Evolutionary conservation across 2,888 invertebrate genomes (phyloP).

Genomic region (Papilio gigon): DNA sequence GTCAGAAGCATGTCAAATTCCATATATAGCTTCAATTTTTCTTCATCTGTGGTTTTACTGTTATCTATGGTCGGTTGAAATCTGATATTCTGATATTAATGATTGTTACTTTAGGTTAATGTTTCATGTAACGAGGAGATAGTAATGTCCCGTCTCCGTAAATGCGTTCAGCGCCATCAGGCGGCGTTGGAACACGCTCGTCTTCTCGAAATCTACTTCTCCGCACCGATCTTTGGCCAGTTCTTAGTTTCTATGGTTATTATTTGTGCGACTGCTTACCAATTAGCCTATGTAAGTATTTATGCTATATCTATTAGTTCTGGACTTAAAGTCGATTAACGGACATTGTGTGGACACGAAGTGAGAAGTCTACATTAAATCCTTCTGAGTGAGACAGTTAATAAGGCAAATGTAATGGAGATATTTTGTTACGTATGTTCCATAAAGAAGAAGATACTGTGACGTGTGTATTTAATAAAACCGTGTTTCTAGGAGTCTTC

Average conservation of each 20-base stretch:
- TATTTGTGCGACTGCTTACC: conserved; percentile 75
- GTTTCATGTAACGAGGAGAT: conserved; percentile 2
- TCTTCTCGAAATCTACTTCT: conserved; percentile 62
- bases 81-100: too few relatives aligned
- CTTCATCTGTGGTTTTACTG: too few relatives aligned
- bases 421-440: too few relatives aligned
- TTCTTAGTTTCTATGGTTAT: conserved; percentile 71
- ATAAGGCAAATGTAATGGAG: too few relatives aligned
- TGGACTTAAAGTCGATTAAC: too few relatives aligned
- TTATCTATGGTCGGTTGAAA: too few relatives aligned
- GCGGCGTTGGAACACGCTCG: conserved; percentile 54
- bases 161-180: conserved; percentile 56
- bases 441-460: too few relatives aligned
- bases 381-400: too few relatives aligned
- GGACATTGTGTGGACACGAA: too few relatives aligned
- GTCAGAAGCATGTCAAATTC: too few relatives aligned
- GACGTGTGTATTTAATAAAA: not conserved
- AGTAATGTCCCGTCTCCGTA: conserved; percentile 47
- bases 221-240: conserved; percentile 66
- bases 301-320: not conserved
- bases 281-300: conserved; percentile 67
- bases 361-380: too few relatives aligned
- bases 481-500: conserved; percentile 51
- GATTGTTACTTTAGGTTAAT: not conserved
- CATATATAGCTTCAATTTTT: too few relatives aligned